Evolutionary conservation across 2,888 invertebrate genomes (phyloP), one percentile per base, ranked within the genome.

Genomic region (Mystacides longicornis): DNA sequence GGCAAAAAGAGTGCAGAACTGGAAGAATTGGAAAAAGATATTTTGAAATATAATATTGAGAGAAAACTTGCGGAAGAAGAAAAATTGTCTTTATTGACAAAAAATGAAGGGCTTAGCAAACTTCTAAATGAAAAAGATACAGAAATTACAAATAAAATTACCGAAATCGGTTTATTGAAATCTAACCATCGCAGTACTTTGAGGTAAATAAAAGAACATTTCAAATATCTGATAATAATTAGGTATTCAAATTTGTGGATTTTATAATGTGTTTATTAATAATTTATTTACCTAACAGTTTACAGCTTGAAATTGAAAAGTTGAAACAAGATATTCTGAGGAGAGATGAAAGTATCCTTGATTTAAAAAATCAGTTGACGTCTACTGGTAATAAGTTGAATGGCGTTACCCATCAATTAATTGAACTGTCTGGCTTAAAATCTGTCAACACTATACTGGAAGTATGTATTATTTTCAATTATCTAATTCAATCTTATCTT

Each of bases 1-100:
- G 69, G 73, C 2, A 70, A 67, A 48, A 62, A 76, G 33, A 74
- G 67, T 62, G 56, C 60, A 1, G 72, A 78, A 54, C 65, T 68
- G 1, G 66, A 69, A 16, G 66, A 65, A 42, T 45, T 75, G 2
- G 69, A 69, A 46, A 63, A 65, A 16, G 33, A 58, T 19, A 49
- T 55, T 20, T n/a, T 19, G 11, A 65, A 67, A 21, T 65, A 71
- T 2, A 65, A 63, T 7, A 43, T 14, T 4, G 54, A 67, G n/a
- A 37, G 68, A 19, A 70, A 69, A 55, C 58, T 52, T 1, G 69
- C 68, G 50, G 65, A 64, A 23, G 69, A 73, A 37, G 69, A 51
- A 42, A 46, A 19, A 19, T 57, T 33, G 20, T 54, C 57, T 11
- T 46, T 57, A 20, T 21, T 54, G 7, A 54, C 57, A 3, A 54